Evolutionary conservation across 2,888 invertebrate genomes (phyloP).

Genomic region (Drosophila algonquin): DNA sequence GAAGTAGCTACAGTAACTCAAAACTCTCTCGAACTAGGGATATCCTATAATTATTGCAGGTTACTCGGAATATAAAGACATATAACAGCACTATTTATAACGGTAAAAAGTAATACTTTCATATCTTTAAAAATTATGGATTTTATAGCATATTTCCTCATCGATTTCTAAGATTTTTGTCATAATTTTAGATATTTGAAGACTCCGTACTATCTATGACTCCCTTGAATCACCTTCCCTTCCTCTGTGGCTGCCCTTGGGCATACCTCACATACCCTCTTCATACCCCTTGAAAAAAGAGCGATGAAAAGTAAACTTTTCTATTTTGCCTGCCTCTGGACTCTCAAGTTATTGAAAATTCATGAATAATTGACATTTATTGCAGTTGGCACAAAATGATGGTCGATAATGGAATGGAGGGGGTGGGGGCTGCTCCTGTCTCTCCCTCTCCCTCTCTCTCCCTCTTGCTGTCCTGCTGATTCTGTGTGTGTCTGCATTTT

Average conservation of each 20-base stretch:
- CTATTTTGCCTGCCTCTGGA: constrained; percentile 60
- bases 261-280: neutral
- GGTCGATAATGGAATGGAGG: constrained; percentile 65
- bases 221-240: no score
- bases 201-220: no score
- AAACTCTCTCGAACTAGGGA: neutral
- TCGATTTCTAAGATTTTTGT: neutral
- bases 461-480: constrained; percentile 7
- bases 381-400: constrained; percentile 76
- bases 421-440: neutral
- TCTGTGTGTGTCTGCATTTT: constrained; percentile 50
- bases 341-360: constrained; percentile 73
- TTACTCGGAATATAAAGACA: no score
- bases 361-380: constrained; percentile 78
- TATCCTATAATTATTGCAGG: neutral
- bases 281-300: constrained; percentile 1
- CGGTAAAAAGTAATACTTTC: neutral
- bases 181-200: no score
- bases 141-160: no score
- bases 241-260: no score
- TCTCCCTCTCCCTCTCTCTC: constrained; percentile 3
- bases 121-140: no score
- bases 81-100: neutral
- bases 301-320: constrained; percentile 58
- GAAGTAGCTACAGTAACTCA: neutral